Conservation (phyloP, 2,797 vertebrate genomes). For the Xiphophorus birchmanni region DNA sequence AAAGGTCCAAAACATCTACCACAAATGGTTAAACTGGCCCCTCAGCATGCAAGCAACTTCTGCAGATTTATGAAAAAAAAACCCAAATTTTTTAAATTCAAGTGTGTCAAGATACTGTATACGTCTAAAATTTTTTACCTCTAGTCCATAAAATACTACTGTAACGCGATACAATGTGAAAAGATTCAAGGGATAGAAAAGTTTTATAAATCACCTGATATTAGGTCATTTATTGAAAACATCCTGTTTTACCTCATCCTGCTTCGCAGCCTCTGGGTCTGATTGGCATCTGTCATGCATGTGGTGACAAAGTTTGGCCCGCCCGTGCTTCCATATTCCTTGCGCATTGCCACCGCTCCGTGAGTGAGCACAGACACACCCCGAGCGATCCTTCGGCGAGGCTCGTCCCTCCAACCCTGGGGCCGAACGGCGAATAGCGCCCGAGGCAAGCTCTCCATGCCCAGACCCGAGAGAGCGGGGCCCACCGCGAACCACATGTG, state of each 20-base stretch:
- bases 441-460: slow-evolving; percentile 84
- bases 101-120: background rate
- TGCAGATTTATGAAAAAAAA: background rate
- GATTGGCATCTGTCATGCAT: slow-evolving; percentile 90
- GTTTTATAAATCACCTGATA: background rate
- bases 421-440: slow-evolving; percentile 92
- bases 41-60: background rate
- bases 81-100: background rate
- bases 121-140: background rate
- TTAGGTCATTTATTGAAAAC: background rate
- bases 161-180: background rate
- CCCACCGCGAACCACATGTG: slow-evolving; percentile 96
- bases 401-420: slow-evolving; percentile 91
- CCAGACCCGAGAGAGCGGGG: slow-evolving; percentile 86
- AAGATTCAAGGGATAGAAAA: background rate
- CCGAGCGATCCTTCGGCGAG: slow-evolving; percentile 86
- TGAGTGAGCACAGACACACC: slow-evolving; percentile 94
- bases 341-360: slow-evolving; percentile 89
- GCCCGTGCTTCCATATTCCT: slow-evolving; percentile 87
- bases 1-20: background rate
- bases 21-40: background rate
- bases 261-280: slow-evolving; percentile 82
- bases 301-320: slow-evolving; percentile 92
- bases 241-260: slow-evolving; percentile 78
- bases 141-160: background rate